Evolutionary conservation across 2,888 invertebrate genomes (phyloP).

Genomic region (Elegia similella): DNA sequence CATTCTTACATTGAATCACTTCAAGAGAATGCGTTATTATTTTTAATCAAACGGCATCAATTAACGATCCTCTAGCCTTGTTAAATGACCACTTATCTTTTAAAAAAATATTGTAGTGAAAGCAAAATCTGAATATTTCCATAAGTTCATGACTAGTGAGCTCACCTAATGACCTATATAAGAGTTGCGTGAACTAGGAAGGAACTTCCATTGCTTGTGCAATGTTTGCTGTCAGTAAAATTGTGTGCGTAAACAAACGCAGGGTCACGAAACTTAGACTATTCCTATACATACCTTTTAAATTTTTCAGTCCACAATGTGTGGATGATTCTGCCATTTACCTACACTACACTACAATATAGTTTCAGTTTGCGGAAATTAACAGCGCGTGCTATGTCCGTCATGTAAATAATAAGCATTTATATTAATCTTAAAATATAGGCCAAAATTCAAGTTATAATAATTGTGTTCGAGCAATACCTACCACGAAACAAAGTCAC

Average conservation of each 20-base stretch:
- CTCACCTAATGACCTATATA: conserved; percentile 60
- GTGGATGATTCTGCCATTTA: background rate
- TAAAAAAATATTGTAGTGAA: background rate
- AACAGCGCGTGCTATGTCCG: conserved; percentile 30
- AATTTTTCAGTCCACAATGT: background rate
- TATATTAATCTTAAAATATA: conserved; percentile 40
- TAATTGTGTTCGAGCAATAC: conserved; percentile 38
- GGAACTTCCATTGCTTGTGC: conserved; percentile 47
- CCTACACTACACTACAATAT: conserved; percentile 11
- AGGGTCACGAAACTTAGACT: conserved; percentile 24
- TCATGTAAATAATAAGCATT: conserved; percentile 33
- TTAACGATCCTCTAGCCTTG: conserved; percentile 2
- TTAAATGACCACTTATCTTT: background rate
- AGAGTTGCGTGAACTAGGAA: conserved; percentile 51
- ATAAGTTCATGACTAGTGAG: conserved; percentile 17
- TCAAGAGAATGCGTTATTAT: conserved; percentile 43
- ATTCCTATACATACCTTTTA: conserved; percentile 24
- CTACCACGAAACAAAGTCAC: conserved; percentile 52
- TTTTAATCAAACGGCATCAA: conserved; percentile 36
- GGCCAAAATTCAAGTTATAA: conserved; percentile 41
- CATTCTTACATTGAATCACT: conserved; percentile 50
- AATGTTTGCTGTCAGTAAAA: conserved; percentile 49
- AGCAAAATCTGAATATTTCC: conserved; percentile 11
- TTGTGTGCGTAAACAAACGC: conserved; percentile 32
- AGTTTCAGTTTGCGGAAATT: conserved; percentile 40